phyloP scores from a whole-genome alignment of 2,797 vertebrate species.

The Sibirionetta formosa region DNA sequence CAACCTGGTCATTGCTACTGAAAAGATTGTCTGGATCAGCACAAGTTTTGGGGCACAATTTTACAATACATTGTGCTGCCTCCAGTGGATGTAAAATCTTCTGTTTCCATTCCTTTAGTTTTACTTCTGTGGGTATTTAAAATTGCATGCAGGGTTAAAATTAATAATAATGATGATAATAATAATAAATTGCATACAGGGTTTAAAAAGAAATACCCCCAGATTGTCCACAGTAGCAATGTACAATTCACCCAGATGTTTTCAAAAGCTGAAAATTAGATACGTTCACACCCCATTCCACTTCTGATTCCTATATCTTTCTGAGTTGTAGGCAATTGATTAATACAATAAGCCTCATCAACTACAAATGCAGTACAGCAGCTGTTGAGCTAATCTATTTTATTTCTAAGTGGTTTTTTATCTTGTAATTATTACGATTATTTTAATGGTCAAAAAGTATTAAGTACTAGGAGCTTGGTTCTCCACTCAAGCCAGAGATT shows the following conservation, averaged over 20 bases:
- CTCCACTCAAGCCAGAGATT: slow-evolving; percentile 45
- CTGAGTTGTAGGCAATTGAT: not conserved
- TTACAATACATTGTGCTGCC: not conserved
- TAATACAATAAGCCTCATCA: slow-evolving; percentile 52
- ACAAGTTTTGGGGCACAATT: not conserved
- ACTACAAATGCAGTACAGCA: slow-evolving; percentile 28
- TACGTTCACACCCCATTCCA: not conserved
- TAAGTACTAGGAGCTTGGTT: slow-evolving; percentile 18
- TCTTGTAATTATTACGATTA: slow-evolving; percentile 63
- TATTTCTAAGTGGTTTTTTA: slow-evolving; percentile 61
- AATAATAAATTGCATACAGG: slow-evolving; percentile 2
- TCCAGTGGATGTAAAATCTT: not conserved
- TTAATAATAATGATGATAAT: not conserved
- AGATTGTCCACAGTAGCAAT: not conserved
- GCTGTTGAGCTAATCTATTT: slow-evolving; percentile 66
- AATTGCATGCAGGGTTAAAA: not conserved
- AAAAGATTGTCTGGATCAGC: not conserved
- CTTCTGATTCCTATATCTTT: not conserved
- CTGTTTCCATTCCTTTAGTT: not conserved
- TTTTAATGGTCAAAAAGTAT: slow-evolving; percentile 36
- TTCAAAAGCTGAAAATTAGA: not conserved
- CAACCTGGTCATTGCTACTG: not conserved
- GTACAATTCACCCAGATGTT: not conserved
- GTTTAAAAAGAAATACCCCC: not conserved
- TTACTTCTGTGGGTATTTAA: slow-evolving; percentile 14